Evolutionary conservation across 2,888 invertebrate genomes (phyloP), one percentile per base, ranked within the genome.

Genomic region (Amblyjoppa fuscipennis): DNA sequence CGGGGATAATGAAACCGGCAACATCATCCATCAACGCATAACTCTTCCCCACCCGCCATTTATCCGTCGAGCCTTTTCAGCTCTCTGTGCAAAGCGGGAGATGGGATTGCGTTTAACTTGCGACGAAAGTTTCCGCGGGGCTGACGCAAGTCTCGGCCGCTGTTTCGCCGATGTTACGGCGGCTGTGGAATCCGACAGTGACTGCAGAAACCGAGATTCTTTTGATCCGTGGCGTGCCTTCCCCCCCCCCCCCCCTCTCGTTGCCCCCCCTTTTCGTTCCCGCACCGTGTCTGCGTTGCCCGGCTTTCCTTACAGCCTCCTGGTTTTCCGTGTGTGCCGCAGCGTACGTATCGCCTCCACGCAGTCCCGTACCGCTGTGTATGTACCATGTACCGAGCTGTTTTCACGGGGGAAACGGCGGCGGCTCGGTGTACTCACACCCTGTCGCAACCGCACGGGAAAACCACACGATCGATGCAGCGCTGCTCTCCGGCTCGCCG

Each of bases 61-160:
- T 38, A 31, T 71, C 16, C 16, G 53, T 69, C 45, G 61, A 59
- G 61, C 64, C 13, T 74, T 69, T 78, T 77, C 53, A 61, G 74
- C 76, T 83, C 59, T 59, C 59, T 53, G 75, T 84, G 75, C 85
- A 84, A 90, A 88, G 87, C 59, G 87, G 78, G 85, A 88, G 86
- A 85, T 80, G 90, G 87, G 83, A 85, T 90, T 49, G 45, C 90
- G 89, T 90, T 89, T 88, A 84, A 91, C 90, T 90, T 90, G 86
- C 88, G 59, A 89, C 70, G 73, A 70, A 88, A 88, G 64, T 85
- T 87, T 84, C 81, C 59, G 82, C 68, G 16, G 45, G 77, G 83
- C 86, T 87, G 88, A 86, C 75, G 86, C 87, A 87, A 87, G 76
- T 82, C 25, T 76, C 74, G 38, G 51, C 61, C 59, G 81, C 34